Base-by-base conservation (phyloP, 2,113 vertebrate genomes). In the Perca schrenkii region DNA sequence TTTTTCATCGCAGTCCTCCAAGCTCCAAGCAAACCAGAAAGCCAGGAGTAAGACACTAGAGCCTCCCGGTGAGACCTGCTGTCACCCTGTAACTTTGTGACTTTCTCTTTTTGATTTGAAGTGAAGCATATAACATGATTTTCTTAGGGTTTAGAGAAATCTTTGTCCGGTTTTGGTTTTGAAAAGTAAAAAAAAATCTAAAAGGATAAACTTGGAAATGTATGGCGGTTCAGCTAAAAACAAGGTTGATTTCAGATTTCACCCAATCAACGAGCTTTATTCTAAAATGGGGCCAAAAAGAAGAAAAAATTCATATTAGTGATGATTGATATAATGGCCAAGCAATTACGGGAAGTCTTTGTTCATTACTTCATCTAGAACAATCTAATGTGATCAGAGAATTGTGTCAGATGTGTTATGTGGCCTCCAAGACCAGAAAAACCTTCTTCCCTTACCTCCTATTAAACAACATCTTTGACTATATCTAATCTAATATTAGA, bases 21-120 rank as follows among this genome's bases (percentile, higher is more conserved):
- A 96, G 87, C 96, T 97, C 88, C 96, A 98, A 77, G 95, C 95
- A 81, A 96, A 97, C 62, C 97, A 97, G 89, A 98, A 97, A 92
- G 95, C 95, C 25, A 96, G 95, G 85, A 97, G 96, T 90, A 97
- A 98, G 82, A 97, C 86, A 87, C 96, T 96, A 88, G 95, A 95
- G 3, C 80, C 95, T 79, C 87, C 95, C 61, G 97, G 97, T 97
- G 94, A 95, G 78, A 77, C 58, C 19, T 52, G 43, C 19, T 65
- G 60, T 19, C n/a, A 11, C 15, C 43, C 16, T 31, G 22, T 22
- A 17, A 69, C 22, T 66, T 31, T 57, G 14, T 15, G 8, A 53
- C 22, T 61, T 60, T 50, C 1, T n/a, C 2, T 56, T 74, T 56
- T 68, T 69, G 31, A 40, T 3, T 57, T 2, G 1, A 62, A 54